These are phyloP conservation scores for Drosophila mauritiana DNA, from an alignment of 1,140 invertebrate genomes.

Conservation along the genomic window DNA sequence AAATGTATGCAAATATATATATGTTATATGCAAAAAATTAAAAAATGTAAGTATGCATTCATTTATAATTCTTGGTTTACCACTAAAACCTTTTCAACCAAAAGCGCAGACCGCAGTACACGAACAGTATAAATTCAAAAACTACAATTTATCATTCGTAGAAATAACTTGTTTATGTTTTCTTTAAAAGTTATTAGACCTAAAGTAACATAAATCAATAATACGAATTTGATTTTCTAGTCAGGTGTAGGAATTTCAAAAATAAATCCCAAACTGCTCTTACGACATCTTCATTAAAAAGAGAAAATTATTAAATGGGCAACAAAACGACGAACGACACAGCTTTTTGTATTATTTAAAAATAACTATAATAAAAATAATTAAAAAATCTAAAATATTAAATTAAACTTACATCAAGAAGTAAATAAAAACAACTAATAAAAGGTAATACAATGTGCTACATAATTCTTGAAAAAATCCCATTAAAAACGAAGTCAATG, in stretches of 20 bases:
- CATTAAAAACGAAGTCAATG: conserved; percentile 62
- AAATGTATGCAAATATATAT: conserved; percentile 54
- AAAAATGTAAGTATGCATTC: conserved; percentile 59
- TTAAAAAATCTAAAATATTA: conserved; percentile 75
- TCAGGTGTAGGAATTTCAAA: conserved; percentile 41
- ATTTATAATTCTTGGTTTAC: conserved; percentile 54
- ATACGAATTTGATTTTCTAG: conserved; percentile 41
- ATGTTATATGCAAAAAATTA: conserved; percentile 64
- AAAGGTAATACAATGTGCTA: conserved; percentile 43
- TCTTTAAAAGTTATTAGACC: conserved; percentile 25
- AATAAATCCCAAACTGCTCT: conserved; percentile 71
- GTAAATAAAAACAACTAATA: conserved; percentile 47
- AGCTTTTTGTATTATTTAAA: conserved; percentile 83
- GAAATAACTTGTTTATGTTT: conserved; percentile 18
- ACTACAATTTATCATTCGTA: neutral
- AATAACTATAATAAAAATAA: conserved; percentile 74
- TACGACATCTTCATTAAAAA: conserved; percentile 69
- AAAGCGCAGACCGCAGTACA: conserved; percentile 20
- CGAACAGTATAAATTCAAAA: conserved; percentile 15
- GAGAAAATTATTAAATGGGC: conserved; percentile 64
- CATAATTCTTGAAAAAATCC: conserved; percentile 56
- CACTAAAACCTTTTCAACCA: neutral
- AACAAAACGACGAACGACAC: conserved; percentile 76
- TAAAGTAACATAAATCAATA: neutral
- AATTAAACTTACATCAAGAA: conserved; percentile 62